A percentile compares a stretch with the other conserved stretches of the same genome.
Evolutionary conservation across 1,140 invertebrate genomes (phyloP).

Genomic region (Drosophila tropicalis): DNA sequence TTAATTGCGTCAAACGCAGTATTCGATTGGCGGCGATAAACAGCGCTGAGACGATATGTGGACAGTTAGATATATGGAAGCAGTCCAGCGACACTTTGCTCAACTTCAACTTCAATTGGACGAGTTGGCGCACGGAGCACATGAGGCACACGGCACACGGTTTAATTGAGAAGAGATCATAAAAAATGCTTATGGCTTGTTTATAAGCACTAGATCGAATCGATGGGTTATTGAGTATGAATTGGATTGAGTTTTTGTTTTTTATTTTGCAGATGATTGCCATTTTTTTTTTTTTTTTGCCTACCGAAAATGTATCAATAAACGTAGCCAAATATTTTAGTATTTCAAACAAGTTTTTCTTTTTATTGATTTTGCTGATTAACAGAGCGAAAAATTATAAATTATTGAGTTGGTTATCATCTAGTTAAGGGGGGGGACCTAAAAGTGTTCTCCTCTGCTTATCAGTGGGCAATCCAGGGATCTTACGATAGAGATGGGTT

Average conservation of each 20-base stretch:
- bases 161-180: slow-evolving; percentile 80
- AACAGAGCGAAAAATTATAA: too few relatives aligned
- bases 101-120: slow-evolving; percentile 4
- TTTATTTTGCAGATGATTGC: slow-evolving; percentile 36
- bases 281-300: slow-evolving; percentile 3
- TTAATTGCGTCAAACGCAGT: slow-evolving; percentile 81
- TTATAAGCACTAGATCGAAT: slow-evolving; percentile 64
- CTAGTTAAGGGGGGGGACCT: too few relatives aligned
- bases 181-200: slow-evolving; percentile 79
- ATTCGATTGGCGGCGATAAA: slow-evolving; percentile 77
- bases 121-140: slow-evolving; percentile 14
- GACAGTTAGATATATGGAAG: slow-evolving; percentile 42
- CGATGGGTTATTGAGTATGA: slow-evolving; percentile 45
- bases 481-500: too few relatives aligned
- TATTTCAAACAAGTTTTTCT: too few relatives aligned
- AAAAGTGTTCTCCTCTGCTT: too few relatives aligned
- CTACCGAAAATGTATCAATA: slow-evolving; percentile 37
- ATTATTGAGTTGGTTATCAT: too few relatives aligned
- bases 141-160: slow-evolving; percentile 17
- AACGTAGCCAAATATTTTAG: slow-evolving; percentile 35
- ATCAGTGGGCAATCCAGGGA: too few relatives aligned
- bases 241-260: slow-evolving; percentile 20
- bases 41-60: slow-evolving; percentile 28
- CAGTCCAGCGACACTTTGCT: slow-evolving; percentile 72
- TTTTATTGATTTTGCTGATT: too few relatives aligned